Percentiles rank a stretch among this genome's conserved stretches.
Evolutionary conservation across 1,140 invertebrate genomes (phyloP).

Genomic region (Maconellicoccus hirsutus): DNA sequence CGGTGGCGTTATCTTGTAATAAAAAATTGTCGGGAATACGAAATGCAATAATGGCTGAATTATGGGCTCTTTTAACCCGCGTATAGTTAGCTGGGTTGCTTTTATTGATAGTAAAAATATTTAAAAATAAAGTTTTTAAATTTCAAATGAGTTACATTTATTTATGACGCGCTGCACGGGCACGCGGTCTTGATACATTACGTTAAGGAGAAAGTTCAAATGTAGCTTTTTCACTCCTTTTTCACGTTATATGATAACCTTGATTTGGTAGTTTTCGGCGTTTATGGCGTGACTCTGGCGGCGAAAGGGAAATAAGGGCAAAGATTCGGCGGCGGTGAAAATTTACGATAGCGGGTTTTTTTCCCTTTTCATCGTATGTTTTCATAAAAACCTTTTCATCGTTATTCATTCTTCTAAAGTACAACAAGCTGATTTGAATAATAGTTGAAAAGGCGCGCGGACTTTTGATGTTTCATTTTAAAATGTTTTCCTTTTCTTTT

Average conservation of each 20-base stretch:
- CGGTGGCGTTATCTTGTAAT: slow-evolving; percentile 8
- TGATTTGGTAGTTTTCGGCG: neutral
- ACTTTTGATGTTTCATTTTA: neutral
- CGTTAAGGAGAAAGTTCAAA: neutral
- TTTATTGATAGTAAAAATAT: slow-evolving; percentile 6
- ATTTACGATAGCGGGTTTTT: neutral
- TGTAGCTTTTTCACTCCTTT: neutral
- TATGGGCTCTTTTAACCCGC: neutral
- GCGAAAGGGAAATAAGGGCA: neutral
- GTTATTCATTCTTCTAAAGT: neutral
- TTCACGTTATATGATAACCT: neutral
- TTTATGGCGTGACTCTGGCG: neutral
- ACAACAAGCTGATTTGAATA: neutral
- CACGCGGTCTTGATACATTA: neutral
- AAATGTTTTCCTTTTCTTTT: no score
- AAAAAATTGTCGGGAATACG: neutral
- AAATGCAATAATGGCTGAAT: neutral
- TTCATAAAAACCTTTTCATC: slow-evolving; percentile 9
- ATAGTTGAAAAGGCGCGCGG: neutral
- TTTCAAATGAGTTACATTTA: slow-evolving; percentile 6
- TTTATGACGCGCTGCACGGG: neutral
- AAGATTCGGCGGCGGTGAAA: slow-evolving; percentile 1
- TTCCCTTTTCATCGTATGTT: neutral
- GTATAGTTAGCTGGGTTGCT: neutral
- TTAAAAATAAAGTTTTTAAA: slow-evolving; percentile 6